phyloP scores from a whole-genome alignment of 1,140 invertebrate species.

The Sitobion miscanthi region DNA sequence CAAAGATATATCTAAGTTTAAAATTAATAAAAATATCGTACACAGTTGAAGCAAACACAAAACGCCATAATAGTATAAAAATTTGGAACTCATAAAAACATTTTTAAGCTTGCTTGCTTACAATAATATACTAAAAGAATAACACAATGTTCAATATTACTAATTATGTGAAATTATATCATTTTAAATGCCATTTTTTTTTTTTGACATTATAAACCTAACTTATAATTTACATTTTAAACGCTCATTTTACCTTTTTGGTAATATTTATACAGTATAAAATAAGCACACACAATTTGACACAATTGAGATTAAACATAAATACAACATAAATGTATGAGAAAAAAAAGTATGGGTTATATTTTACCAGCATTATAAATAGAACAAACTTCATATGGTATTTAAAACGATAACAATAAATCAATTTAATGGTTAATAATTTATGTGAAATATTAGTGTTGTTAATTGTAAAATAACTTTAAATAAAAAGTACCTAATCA shows the following conservation, averaged over 20 bases:
- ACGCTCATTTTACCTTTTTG: neutral
- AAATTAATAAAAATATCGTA: neutral
- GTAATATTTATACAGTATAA: neutral
- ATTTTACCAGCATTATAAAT: neutral
- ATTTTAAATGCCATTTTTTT: neutral
- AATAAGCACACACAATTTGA: conserved; percentile 37
- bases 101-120: neutral
- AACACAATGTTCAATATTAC: neutral
- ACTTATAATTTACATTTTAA: neutral
- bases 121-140: neutral
- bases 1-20: neutral
- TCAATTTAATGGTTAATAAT: neutral
- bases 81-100: neutral
- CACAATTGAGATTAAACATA: conserved; percentile 7
- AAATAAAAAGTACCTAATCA: neutral
- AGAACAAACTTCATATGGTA: neutral
- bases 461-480: neutral
- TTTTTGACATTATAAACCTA: neutral
- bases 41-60: neutral
- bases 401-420: neutral
- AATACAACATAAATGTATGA: neutral
- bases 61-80: neutral
- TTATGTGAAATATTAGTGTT: neutral
- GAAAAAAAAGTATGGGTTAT: neutral
- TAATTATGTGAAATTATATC: neutral